Percentiles rank a stretch among this genome's conserved stretches.
These are phyloP conservation scores for Aramus guarauna DNA, from an alignment of 2,113 vertebrate genomes.

Conservation along the genomic window DNA sequence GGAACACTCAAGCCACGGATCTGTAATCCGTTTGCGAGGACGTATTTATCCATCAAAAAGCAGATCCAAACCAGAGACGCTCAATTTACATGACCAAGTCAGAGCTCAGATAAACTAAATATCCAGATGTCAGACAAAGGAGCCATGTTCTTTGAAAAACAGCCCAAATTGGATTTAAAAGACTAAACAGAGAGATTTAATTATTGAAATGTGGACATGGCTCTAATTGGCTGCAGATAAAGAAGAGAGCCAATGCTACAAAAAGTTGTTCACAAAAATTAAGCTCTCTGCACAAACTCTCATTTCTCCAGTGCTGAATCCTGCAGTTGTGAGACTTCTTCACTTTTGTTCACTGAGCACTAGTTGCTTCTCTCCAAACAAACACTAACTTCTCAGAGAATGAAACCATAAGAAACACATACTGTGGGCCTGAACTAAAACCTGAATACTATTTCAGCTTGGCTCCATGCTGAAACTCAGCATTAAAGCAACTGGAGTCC, in stretches of 20 bases:
- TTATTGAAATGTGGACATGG: background rate
- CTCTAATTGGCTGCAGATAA: background rate
- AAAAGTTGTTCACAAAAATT: background rate
- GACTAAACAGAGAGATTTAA: background rate
- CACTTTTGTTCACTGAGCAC: background rate
- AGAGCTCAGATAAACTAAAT: background rate
- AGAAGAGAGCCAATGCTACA: background rate
- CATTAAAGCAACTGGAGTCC: background rate
- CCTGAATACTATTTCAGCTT: background rate
- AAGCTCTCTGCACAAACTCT: background rate
- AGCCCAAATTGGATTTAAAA: background rate
- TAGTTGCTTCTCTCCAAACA: background rate
- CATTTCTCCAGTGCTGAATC: background rate
- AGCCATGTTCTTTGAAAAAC: background rate
- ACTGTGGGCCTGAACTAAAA: background rate
- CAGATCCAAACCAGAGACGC: slow-evolving; percentile 4
- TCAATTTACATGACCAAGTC: background rate
- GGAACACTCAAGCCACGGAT: background rate
- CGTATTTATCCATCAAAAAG: background rate
- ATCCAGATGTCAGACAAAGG: background rate
- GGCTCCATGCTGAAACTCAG: background rate
- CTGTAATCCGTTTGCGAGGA: background rate
- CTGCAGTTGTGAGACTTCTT: background rate
- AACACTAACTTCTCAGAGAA: background rate
- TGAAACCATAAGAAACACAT: background rate